Percentiles rank a stretch among this genome's conserved stretches.
These are phyloP conservation scores for Pycnomerus fuliginosus DNA, from an alignment of 2,888 invertebrate species.

Conservation along the genomic window DNA sequence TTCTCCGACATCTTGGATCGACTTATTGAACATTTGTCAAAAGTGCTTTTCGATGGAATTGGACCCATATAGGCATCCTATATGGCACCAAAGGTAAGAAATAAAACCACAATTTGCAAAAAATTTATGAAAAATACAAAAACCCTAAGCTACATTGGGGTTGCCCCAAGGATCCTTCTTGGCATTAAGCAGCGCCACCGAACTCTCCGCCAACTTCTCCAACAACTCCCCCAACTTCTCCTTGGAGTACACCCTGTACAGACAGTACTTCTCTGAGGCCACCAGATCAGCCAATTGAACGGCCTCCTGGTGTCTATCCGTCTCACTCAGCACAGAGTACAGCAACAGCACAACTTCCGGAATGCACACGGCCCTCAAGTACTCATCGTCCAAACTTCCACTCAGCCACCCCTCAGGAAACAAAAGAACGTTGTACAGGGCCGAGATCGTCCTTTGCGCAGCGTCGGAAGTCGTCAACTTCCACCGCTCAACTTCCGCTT, in stretches of 20 bases:
- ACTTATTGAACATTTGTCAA: too few species aligned
- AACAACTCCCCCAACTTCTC: conserved; percentile 76
- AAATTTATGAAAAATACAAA: too few species aligned
- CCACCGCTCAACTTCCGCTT: conserved; percentile 75
- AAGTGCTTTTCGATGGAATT: too few species aligned
- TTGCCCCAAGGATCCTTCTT: conserved; percentile 69
- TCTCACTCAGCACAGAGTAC: conserved; percentile 75
- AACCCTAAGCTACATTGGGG: background rate
- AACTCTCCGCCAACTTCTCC: conserved; percentile 75
- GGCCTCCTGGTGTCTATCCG: conserved; percentile 74
- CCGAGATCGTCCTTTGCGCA: conserved; percentile 70
- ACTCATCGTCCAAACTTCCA: conserved; percentile 60
- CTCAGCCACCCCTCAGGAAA: conserved; percentile 91
- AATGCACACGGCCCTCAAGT: conserved; percentile 77
- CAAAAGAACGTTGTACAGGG: conserved; percentile 81
- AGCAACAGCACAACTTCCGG: conserved; percentile 80
- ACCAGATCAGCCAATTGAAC: conserved; percentile 77
- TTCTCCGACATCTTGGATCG: too few species aligned
- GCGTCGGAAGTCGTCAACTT: conserved; percentile 44
- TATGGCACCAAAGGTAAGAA: too few species aligned
- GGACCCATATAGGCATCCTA: too few species aligned
- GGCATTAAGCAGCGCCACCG: conserved; percentile 70
- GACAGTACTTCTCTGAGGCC: conserved; percentile 72
- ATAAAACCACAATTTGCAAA: too few species aligned
- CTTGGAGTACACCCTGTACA: conserved; percentile 80